A percentile compares a stretch with the other conserved stretches of the same genome.
Evolutionary conservation across 2,113 vertebrate species (phyloP).

Genomic region (Sapayoa aenigma): DNA sequence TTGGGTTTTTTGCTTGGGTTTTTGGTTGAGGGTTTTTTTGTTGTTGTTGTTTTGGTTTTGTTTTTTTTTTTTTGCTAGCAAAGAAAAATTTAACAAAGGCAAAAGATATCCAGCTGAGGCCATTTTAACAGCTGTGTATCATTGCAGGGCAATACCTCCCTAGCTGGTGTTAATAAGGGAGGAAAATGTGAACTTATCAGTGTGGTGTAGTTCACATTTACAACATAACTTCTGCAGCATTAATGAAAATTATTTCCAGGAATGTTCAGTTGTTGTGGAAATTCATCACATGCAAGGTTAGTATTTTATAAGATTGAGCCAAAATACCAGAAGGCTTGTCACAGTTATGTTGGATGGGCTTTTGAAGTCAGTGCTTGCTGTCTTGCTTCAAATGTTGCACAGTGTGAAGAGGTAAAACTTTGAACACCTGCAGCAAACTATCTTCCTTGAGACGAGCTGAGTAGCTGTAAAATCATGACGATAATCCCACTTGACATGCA

Average conservation of each 20-base stretch:
- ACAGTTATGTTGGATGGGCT: background rate
- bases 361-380: background rate
- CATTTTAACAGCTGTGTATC: background rate
- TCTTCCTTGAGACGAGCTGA: background rate
- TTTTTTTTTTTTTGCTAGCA: background rate
- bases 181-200: background rate
- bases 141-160: background rate
- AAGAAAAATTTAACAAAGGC: background rate
- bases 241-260: background rate
- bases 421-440: background rate
- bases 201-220: fast-evolving
- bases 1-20: background rate
- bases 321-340: background rate
- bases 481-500: constrained; percentile 43
- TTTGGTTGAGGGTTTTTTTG: no score
- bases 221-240: background rate
- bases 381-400: background rate
- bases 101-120: background rate
- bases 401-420: background rate
- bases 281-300: background rate
- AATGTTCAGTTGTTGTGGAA: background rate
- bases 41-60: no score
- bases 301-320: background rate
- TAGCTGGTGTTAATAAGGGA: background rate
- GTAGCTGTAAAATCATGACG: constrained; percentile 16